Percentiles rank a stretch among this genome's conserved stretches.
These are phyloP conservation scores for Anniella stebbinsi DNA, from an alignment of 2,797 vertebrate species.

Conservation along the genomic window DNA sequence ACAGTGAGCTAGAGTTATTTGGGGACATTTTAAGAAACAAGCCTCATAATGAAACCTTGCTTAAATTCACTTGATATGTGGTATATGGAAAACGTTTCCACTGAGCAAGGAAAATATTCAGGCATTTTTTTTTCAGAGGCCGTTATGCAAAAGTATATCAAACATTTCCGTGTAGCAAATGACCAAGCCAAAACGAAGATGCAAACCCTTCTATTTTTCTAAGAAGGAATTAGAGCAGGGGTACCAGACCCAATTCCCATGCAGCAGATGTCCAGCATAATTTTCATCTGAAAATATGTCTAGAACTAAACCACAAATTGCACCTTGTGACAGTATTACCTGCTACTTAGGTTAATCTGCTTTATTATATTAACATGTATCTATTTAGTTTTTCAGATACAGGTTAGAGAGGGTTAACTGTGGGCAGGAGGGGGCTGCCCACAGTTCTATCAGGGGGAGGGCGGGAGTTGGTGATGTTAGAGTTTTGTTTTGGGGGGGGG, in stretches of 20 bases:
- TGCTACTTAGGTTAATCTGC: too few relatives aligned
- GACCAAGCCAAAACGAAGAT: background rate
- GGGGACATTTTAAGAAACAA: background rate
- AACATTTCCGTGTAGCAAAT: background rate
- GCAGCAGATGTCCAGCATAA: background rate
- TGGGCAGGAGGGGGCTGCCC: too few relatives aligned
- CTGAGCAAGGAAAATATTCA: background rate
- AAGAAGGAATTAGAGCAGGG: background rate
- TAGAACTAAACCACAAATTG: too few relatives aligned
- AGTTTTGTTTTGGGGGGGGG: too few relatives aligned
- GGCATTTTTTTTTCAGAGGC: background rate
- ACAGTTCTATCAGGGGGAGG: too few relatives aligned
- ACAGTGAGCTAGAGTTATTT: background rate
- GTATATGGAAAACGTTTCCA: background rate
- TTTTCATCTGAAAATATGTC: background rate
- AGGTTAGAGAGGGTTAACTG: too few relatives aligned
- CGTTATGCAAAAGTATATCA: background rate
- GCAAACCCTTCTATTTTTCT: background rate
- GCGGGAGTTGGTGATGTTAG: too few relatives aligned
- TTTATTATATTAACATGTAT: too few relatives aligned
- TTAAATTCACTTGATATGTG: background rate
- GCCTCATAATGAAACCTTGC: background rate
- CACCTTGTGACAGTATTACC: too few relatives aligned
- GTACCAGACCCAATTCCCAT: background rate
- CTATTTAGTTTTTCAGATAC: too few relatives aligned